Base-by-base conservation (phyloP, 2,888 invertebrate genomes). In the Drosophila robusta region DNA sequence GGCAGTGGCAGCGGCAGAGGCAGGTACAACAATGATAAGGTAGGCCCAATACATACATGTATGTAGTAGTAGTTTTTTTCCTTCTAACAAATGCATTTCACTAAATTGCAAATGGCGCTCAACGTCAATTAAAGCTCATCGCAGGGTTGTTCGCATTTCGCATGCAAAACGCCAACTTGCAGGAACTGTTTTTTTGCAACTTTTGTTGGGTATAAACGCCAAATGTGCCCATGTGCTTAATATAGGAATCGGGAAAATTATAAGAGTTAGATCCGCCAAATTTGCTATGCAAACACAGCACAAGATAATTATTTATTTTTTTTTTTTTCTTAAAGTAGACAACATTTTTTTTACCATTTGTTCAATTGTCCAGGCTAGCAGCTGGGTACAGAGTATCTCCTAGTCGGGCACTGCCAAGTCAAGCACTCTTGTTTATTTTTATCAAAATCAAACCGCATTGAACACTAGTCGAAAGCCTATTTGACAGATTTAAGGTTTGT, bases 21-120 rank as follows among this genome's bases (percentile, higher is more conserved):
- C 86, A 78, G 67, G 50, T 71, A 64, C 83, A 80, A 78, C 84
- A 79, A 84, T 78, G 82, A 86, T 73, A 80, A 89, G 75, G 78
- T 73, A 69, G 12, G 70, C 41, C 22, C 42, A 41, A 16, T 24
- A 32, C 32, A 32, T 11, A 32, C 11, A 11, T 22, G 22, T 22
- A 4, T 22, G 22, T 3, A 3, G 22, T 3, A 22, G 22, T 22
- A 22, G 4, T 22, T 22, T 22, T 32, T 32, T 32, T 34, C 4
- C 9, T 34, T 34, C 11, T 12, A 34, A 18, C 16, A 51, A 68
- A 34, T 50, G 64, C 56, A 51, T 12, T 39, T 38, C 69, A 14
- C 34, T 36, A 54, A 39, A 26, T 74, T 74, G 69, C 72, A 69
- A 72, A 69, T 74, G 57, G 49, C 69, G 51, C 51, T 64, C 29